Evolutionary conservation across 1,140 invertebrate genomes (phyloP), one percentile per base, ranked within the genome.

Genomic region (Halesus radiatus): DNA sequence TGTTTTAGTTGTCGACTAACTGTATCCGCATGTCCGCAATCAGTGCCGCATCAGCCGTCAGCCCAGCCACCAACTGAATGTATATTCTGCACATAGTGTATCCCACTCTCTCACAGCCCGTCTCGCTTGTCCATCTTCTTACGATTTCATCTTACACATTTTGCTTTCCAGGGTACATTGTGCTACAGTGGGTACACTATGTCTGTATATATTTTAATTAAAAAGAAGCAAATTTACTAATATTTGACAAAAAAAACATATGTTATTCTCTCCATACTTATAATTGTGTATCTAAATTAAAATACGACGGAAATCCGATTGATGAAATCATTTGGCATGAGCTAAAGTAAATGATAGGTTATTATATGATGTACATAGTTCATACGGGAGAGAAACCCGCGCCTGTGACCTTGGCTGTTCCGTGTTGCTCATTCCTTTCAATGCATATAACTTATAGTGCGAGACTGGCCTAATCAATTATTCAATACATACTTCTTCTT

Each of bases 201-300:
- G 26, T 81, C 73, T 76, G 52, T 76, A 60, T 81, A 81, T 79
- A 75, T 75, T 54, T 81, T 15, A 52, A 77, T 64, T 64, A 77
- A 76, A 76, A 45, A 66, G 37, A 45, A 45, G 37, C 74, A 74
- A 32, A 76, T 78, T 62, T 62, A 60, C 58, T 70, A 56, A 70
- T 74, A 79, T 74, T 79, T 83, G 78, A 70, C 66, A 79, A 68
- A 75, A 80, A 29, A 45, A 45, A 45, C 37, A 78, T 58, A 78
- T 83, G 75, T 83, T 83, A 80, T 83, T 83, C 79, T 83, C 81
- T 78, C 78, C 78, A 76, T 82, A 74, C 72, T 76, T 82, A 73
- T 80, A 83, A 80, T 82, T 83, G 70, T 80, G 78, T 81, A 80
- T 79, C 80, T 81, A 81, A 81, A 81, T 79, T 81, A 76, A 81